phyloP scores from a whole-genome alignment of 2,888 invertebrate species.

The Falcaria lacertinaria region DNA sequence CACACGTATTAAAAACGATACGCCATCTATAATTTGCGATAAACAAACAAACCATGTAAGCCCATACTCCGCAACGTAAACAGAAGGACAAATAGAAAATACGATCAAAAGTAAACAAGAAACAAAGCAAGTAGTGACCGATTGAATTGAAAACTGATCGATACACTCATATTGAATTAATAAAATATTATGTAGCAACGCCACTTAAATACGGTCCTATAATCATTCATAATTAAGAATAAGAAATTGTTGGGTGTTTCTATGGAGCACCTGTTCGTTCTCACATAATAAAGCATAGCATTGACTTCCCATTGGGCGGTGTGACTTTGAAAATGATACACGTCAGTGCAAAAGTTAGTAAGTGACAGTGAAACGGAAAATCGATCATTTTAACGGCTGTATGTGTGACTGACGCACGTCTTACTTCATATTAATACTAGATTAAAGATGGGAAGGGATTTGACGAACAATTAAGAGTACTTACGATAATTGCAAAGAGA shows the following conservation, averaged over 20 bases:
- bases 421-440: conserved; percentile 1
- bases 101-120: conserved; percentile 21
- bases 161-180: conserved; percentile 20
- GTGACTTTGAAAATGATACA: conserved; percentile 53
- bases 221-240: conserved; percentile 54
- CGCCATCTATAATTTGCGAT: conserved; percentile 3
- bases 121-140: conserved; percentile 33
- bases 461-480: too few relatives aligned
- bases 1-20: background rate
- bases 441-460: too few relatives aligned
- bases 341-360: conserved; percentile 50
- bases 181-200: conserved; percentile 9
- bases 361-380: conserved; percentile 48
- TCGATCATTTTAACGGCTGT: conserved; percentile 44
- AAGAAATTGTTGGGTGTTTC: conserved; percentile 53
- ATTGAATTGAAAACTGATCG: conserved; percentile 27
- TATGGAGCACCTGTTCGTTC: conserved; percentile 22
- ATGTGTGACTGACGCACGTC: conserved; percentile 34
- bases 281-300: background rate
- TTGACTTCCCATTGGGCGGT: conserved; percentile 32
- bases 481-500: too few relatives aligned
- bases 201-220: conserved; percentile 26
- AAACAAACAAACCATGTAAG: conserved; percentile 4
- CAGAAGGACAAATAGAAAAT: conserved; percentile 10
- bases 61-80: background rate